Evolutionary conservation across 2,888 invertebrate species (phyloP), one percentile per base, ranked within the genome.

Genomic region (Macrosiphum euphorbiae): DNA sequence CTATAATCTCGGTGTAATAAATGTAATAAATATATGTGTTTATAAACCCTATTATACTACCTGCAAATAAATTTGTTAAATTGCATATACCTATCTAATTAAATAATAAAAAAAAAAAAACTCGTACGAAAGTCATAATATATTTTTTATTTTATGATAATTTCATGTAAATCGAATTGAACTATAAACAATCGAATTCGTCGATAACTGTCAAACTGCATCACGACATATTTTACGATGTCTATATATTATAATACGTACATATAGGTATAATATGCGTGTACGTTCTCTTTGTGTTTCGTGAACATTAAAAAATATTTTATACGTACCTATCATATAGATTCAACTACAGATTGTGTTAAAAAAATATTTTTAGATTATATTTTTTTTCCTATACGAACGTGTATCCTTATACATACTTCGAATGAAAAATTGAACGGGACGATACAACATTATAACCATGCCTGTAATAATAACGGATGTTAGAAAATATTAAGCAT

Each of bases 101-200:
- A 67, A 90, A 90, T 90, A 90, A 89, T 28, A 89, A 89, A 61
- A 61, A 67, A 35, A 88, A 26, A 44, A 67, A 24, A 41, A 89
- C n/a, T 4, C 8, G 16, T 35, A 78, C 35, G 78, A 16, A 78
- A 78, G 35, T 78, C 78, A 35, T 78, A 78, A 8, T 78, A 78
- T 35, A 78, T 87, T 89, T 89, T 58, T 26, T 58, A 28, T 58
- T 55, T 58, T 41, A 89, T 16, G 88, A 89, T 89, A 58, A 58
- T 89, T 89, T 89, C 88, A 58, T 89, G 88, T 89, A 58, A 89
- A 89, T 89, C 88, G 26, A 58, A 88, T 28, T 58, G 44, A 89
- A 89, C 58, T 41, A 89, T 89, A 89, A 58, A 88, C 88, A 88
- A 89, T 89, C 47, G 90, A n/a, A 90, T 67, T 90, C 47, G 50